phyloP scores from a whole-genome alignment of 2,113 vertebrate genomes.

The Anhinga anhinga region DNA sequence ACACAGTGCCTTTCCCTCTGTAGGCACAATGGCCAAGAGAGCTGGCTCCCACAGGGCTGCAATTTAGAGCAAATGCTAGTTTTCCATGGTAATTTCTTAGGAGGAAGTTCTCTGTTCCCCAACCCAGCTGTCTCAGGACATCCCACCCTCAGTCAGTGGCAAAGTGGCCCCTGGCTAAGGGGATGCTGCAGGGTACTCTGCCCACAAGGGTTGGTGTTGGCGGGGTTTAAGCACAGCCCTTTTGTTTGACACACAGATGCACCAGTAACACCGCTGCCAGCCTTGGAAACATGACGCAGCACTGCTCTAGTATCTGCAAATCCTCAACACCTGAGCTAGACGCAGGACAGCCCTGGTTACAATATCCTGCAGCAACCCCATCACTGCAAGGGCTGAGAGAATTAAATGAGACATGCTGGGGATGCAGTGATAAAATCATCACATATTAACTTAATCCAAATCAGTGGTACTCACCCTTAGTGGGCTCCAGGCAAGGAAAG shows the following conservation, averaged over 20 bases:
- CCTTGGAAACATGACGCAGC: not conserved
- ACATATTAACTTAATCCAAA: not conserved
- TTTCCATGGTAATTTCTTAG: not conserved
- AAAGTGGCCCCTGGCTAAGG: not conserved
- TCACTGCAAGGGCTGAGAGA: not conserved
- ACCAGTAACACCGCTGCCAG: not conserved
- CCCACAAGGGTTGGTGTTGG: not conserved
- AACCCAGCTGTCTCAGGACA: not conserved
- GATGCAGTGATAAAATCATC: not conserved
- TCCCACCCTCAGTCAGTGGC: not conserved
- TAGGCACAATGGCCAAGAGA: too few species aligned
- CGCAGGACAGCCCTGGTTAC: not conserved
- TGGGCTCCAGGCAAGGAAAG: not conserved
- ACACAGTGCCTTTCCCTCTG: not conserved
- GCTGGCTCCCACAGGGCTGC: not conserved
- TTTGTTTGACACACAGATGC: not conserved
- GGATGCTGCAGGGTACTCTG: not conserved
- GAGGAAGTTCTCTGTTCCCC: not conserved
- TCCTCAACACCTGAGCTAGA: not conserved
- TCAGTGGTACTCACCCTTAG: not conserved
- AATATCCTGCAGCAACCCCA: not conserved
- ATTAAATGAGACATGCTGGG: not conserved
- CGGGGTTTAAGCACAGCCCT: not conserved
- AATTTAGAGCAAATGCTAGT: not conserved
- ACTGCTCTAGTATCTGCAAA: not conserved